These are phyloP conservation scores for Limosa lapponica DNA, from an alignment of 2,797 vertebrate species.

Conservation along the genomic window DNA sequence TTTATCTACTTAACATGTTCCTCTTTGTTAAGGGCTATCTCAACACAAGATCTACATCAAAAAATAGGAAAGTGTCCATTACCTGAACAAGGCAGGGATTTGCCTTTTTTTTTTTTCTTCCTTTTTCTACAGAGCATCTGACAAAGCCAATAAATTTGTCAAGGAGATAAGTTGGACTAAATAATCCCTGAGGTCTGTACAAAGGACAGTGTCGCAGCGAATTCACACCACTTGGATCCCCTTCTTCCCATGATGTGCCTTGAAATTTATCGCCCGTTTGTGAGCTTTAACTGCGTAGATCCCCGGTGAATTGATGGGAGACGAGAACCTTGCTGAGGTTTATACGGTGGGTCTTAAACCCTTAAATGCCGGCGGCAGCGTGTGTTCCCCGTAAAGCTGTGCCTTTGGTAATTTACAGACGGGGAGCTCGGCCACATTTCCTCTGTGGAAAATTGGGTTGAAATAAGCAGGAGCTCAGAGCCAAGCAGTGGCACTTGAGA, in stretches of 20 bases:
- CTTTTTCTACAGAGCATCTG: background rate
- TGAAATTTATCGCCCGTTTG: background rate
- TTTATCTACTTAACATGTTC: background rate
- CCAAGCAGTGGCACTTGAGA: slow-evolving; percentile 50
- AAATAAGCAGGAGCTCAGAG: slow-evolving; percentile 15
- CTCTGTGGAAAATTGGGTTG: slow-evolving; percentile 17
- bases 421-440: background rate
- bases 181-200: background rate
- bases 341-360: slow-evolving; percentile 6
- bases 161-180: background rate
- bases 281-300: background rate
- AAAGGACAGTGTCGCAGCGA: background rate
- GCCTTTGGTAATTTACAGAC: background rate
- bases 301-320: background rate
- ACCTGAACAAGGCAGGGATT: background rate
- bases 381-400: accelerated
- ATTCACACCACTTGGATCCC: background rate
- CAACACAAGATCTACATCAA: background rate
- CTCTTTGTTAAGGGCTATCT: background rate
- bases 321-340: slow-evolving; percentile 4
- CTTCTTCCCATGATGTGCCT: background rate
- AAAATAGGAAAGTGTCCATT: background rate
- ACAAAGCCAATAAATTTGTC: background rate
- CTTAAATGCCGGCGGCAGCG: accelerated
- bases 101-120: background rate